Evolutionary conservation across 2,113 vertebrate species (phyloP).

Genomic region (Solenodon paradoxus): DNA sequence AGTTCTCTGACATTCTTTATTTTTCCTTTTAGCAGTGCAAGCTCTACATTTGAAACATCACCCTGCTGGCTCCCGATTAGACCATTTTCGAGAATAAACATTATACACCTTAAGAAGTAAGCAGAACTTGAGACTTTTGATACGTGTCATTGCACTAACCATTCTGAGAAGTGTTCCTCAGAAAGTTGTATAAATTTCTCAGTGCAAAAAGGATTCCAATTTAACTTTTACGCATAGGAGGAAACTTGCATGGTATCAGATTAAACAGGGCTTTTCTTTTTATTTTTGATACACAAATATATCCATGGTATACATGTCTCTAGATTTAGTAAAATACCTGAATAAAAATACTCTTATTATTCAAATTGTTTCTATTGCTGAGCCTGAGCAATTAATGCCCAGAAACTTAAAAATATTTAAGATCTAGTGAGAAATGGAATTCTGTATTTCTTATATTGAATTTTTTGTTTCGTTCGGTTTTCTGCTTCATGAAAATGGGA

Average conservation of each 20-base stretch:
- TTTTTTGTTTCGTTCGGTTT: background rate
- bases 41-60: slow-evolving; percentile 28
- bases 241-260: background rate
- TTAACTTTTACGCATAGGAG: background rate
- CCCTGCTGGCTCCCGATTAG: background rate
- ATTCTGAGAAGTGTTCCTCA: background rate
- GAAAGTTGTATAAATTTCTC: background rate
- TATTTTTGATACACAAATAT: background rate
- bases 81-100: background rate
- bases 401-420: background rate
- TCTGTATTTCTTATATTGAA: background rate
- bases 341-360: background rate
- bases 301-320: background rate
- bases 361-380: background rate
- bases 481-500: background rate
- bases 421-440: background rate
- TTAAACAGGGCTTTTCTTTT: background rate
- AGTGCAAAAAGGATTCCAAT: background rate
- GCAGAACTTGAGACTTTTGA: slow-evolving; percentile 1
- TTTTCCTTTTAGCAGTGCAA: slow-evolving; percentile 21
- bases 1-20: background rate
- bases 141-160: background rate
- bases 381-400: background rate
- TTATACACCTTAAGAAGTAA: slow-evolving; percentile 48
- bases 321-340: background rate